phyloP scores from a whole-genome alignment of 2,888 invertebrate species.

The Conchocele bisecta region DNA sequence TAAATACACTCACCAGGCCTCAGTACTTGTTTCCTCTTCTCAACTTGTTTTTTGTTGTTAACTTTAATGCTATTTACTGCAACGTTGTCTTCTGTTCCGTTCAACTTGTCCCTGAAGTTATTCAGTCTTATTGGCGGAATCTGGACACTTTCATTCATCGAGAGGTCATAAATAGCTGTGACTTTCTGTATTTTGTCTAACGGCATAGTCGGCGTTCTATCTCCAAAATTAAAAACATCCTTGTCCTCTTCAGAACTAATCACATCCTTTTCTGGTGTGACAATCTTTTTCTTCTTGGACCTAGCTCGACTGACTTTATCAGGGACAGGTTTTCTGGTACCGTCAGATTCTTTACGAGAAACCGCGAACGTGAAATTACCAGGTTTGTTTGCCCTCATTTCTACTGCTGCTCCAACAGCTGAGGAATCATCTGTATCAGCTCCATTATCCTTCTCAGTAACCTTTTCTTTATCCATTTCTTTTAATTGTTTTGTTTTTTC shows the following conservation, averaged over 20 bases:
- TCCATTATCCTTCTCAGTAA: too few species aligned
- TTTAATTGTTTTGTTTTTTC: neutral
- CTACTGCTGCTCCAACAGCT: constrained; percentile 16
- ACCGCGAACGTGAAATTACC: constrained; percentile 72
- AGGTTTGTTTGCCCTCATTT: constrained; percentile 61
- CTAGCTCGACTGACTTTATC: constrained; percentile 61
- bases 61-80: neutral
- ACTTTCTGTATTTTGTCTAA: constrained; percentile 41
- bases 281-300: constrained; percentile 64
- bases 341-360: constrained; percentile 70
- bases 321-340: constrained; percentile 69
- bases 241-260: constrained; percentile 37
- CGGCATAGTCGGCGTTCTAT: constrained; percentile 51
- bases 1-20: constrained; percentile 31
- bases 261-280: constrained; percentile 57
- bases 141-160: constrained; percentile 65
- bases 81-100: too few species aligned
- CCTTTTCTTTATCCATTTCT: neutral
- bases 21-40: neutral
- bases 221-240: constrained; percentile 57
- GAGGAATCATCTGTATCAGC: neutral
- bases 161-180: constrained; percentile 63
- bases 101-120: constrained; percentile 37
- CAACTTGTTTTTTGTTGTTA: neutral
- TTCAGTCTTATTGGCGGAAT: constrained; percentile 22